Percentiles rank a stretch among this genome's conserved stretches.
Conservation (phyloP, 2,797 vertebrate species). For the Rhabdomys pumilio region DNA sequence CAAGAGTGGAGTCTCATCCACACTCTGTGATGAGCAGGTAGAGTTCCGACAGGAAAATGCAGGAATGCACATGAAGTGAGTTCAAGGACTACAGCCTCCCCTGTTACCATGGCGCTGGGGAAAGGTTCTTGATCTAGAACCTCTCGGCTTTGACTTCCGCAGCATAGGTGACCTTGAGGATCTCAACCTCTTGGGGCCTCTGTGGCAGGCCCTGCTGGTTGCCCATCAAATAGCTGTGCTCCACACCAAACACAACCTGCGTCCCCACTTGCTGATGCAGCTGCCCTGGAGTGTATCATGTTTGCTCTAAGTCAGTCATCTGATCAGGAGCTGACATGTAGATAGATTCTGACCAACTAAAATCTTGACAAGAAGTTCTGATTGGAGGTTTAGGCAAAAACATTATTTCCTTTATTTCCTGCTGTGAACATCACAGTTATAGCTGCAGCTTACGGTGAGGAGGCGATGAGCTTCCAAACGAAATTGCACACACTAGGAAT, state of each 20-base stretch:
- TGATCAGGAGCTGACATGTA: background rate
- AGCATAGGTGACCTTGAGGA: background rate
- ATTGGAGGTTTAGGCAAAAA: constrained; percentile 18
- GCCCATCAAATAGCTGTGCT: background rate
- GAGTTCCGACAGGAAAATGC: constrained; percentile 7
- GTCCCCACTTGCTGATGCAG: background rate
- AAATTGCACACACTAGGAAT: background rate
- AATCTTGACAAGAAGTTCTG: background rate
- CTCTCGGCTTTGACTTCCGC: background rate
- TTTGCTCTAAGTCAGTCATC: background rate
- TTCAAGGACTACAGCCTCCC: background rate
- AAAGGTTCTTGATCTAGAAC: background rate
- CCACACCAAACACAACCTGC: background rate
- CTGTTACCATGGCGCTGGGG: background rate
- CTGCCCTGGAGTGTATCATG: background rate
- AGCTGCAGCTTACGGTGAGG: background rate
- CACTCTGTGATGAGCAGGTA: background rate
- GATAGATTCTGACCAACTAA: constrained; percentile 16
- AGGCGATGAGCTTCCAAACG: background rate
- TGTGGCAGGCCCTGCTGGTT: background rate
- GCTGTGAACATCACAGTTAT: background rate
- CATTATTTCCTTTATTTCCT: constrained; percentile 6
- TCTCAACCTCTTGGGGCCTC: background rate
- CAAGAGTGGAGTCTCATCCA: background rate
- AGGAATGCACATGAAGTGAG: background rate